A percentile compares a stretch with the other conserved stretches of the same genome.
phyloP scores from a whole-genome alignment of 2,888 invertebrate species.

The Ptycholaimellus sp. region DNA sequence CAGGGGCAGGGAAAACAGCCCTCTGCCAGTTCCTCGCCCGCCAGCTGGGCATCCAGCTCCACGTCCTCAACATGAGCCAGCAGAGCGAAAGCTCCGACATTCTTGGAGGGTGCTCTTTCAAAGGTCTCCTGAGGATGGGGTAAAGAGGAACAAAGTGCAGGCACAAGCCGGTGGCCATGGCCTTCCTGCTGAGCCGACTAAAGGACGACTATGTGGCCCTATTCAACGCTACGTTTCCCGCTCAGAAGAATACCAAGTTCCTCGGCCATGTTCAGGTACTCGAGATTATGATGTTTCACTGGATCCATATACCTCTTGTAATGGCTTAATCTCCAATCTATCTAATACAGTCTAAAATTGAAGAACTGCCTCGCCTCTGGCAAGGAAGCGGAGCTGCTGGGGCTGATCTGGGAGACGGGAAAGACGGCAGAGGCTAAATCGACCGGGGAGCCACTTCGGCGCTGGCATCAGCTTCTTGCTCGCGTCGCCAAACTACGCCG shows the following conservation, averaged over 20 bases:
- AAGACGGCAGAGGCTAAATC: neutral
- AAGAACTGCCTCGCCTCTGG: constrained; percentile 43
- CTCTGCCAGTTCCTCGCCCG: constrained; percentile 69
- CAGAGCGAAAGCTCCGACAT: constrained; percentile 90
- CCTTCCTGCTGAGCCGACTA: constrained; percentile 54
- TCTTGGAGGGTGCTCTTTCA: constrained; percentile 46
- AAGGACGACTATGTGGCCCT: constrained; percentile 55
- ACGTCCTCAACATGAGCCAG: constrained; percentile 94
- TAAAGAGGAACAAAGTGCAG: constrained; percentile 21
- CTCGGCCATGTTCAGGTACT: constrained; percentile 48
- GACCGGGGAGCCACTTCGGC: neutral
- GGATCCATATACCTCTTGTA: too few species aligned
- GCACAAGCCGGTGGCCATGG: constrained; percentile 74
- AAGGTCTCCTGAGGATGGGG: neutral
- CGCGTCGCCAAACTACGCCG: neutral
- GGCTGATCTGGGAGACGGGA: constrained; percentile 38
- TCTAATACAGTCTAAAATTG: too few species aligned
- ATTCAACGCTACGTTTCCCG: constrained; percentile 48
- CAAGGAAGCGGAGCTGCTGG: constrained; percentile 46
- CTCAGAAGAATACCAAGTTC: constrained; percentile 56
- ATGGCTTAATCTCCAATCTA: too few species aligned
- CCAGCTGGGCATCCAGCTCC: constrained; percentile 41
- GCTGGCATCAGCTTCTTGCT: neutral
- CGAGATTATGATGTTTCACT: constrained; percentile 7
- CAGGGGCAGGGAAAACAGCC: constrained; percentile 92